Base-by-base conservation (phyloP, 2,888 invertebrate genomes). In the Alviniconcha strummeri region DNA sequence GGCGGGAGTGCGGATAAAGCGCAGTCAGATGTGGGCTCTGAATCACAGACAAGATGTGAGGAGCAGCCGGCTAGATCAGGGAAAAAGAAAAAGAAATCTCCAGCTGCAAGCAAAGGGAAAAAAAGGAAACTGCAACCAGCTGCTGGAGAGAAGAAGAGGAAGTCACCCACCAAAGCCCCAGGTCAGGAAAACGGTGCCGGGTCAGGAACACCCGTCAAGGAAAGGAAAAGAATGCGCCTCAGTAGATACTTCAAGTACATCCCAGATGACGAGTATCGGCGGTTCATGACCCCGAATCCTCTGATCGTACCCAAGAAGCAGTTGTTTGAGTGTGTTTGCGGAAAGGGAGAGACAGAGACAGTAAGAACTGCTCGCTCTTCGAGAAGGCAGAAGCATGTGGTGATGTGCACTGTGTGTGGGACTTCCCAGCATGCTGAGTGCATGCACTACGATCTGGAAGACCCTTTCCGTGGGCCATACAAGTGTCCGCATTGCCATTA, bases 401-500 rank as follows among this genome's bases (percentile, higher is more conserved):
- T 95, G 4, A 93, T 95, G 89, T 96, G 96, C 91, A 89, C 90
- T 0, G 92, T 92, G 57, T 97, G 97, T 91, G 92, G 91, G 0
- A 94, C 95, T 83, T 94, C 94, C 90, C 96, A 96, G 90, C 97
- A 97, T 93, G 92, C 93, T 0, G 88, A 91, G 0, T 97, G 97
- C 93, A 95, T 96, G 13, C 94, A 95, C 87, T 94, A 94, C 88
- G 90, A 93, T 54, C 87, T 93, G 13, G 87, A 86, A 5, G 91
- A 92, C 83, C 89, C 91, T 4, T 91, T 92, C 76, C 89, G 93
- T 17, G 92, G 92, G 4, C 85, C 87, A 0, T 96, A 96, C 89
- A 91, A 94, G 64, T 96, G 96, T 91, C 96, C 96, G 0, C 95
- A 95, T 86, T 96, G 96, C 92, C 96, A 96, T 95, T 78, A 60